Conservation (phyloP, 2,888 invertebrate genomes). For the Acheta domesticus region DNA sequence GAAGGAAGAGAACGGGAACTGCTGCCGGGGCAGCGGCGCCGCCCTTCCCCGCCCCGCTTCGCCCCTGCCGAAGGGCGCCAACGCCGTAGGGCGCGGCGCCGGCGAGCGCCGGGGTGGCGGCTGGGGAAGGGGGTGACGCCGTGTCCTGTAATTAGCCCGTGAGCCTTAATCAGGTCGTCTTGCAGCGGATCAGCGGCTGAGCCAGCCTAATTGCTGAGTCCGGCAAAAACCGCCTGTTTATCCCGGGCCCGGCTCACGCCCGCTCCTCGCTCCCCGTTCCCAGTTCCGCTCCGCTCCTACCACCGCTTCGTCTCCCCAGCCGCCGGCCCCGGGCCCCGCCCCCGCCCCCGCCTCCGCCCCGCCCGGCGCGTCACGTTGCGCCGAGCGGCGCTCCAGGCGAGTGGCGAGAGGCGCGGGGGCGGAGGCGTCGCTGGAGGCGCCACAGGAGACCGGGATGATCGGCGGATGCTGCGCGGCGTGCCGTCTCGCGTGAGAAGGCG, state of each 20-base stretch:
- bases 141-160: slow-evolving; percentile 18
- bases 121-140: background rate
- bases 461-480: background rate
- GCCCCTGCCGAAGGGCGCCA: background rate
- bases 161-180: slow-evolving; percentile 10
- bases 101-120: background rate
- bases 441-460: background rate
- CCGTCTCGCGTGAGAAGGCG: background rate
- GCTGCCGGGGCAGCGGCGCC: background rate
- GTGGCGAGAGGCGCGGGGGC: background rate
- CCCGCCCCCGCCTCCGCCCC: background rate
- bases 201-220: slow-evolving; percentile 6
- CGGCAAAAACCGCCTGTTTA: slow-evolving; percentile 2
- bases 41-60: background rate
- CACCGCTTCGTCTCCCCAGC: background rate
- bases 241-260: background rate
- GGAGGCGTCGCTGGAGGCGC: background rate
- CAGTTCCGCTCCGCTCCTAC: background rate
- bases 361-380: background rate
- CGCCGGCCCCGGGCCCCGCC: background rate
- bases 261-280: background rate
- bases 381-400: background rate
- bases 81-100: background rate
- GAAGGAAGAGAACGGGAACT: background rate
- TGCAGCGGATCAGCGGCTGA: background rate